Evolutionary conservation across 2,113 vertebrate species (phyloP).

Genomic region (Zapus hudsonius): DNA sequence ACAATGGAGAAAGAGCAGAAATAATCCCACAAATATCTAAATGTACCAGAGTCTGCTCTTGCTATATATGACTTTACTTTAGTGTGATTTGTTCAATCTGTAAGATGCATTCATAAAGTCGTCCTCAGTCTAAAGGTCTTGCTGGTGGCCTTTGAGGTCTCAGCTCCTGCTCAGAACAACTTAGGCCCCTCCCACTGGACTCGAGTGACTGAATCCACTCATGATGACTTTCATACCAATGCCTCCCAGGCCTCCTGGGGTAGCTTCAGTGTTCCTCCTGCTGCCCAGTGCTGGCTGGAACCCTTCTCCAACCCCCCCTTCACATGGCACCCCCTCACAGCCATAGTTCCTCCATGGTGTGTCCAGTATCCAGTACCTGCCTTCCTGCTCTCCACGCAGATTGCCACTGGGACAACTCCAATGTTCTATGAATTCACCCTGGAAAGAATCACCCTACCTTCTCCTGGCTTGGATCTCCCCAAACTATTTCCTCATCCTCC

Average conservation of each 20-base stretch:
- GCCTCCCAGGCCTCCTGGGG: background rate
- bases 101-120: too few species aligned
- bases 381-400: too few species aligned
- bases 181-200: too few species aligned
- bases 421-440: fast-evolving
- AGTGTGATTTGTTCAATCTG: too few species aligned
- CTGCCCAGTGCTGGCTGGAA: too few species aligned
- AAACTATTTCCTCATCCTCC: too few species aligned
- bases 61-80: too few species aligned
- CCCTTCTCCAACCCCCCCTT: background rate
- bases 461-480: background rate
- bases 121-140: too few species aligned
- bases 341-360: fast-evolving
- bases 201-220: background rate
- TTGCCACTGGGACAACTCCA: fast-evolving
- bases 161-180: fast-evolving
- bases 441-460: background rate
- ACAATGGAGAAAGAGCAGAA: too few species aligned
- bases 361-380: fast-evolving
- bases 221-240: fast-evolving
- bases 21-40: too few species aligned
- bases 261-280: fast-evolving
- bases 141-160: background rate
- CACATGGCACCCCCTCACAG: fast-evolving
- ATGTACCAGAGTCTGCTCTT: too few species aligned